These are phyloP conservation scores for Agrotis exclamationis DNA, from an alignment of 2,888 invertebrate genomes.

Conservation along the genomic window DNA sequence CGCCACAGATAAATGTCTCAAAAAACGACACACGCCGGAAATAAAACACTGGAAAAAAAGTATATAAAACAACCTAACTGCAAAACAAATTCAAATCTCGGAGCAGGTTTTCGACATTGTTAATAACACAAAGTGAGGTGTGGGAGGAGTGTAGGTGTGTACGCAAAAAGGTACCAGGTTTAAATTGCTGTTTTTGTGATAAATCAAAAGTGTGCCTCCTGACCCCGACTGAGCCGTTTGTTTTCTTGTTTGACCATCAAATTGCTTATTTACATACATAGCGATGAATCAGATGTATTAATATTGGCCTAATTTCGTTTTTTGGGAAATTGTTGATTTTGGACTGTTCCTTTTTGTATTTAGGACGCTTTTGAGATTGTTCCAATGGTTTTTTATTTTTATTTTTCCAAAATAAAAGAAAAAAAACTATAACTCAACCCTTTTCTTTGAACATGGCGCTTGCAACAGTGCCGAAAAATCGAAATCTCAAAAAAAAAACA, in stretches of 20 bases:
- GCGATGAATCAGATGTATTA: constrained; percentile 67
- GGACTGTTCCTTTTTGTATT: neutral
- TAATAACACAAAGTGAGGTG: constrained; percentile 69
- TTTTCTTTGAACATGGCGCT: no score
- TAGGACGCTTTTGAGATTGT: neutral
- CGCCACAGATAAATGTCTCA: neutral
- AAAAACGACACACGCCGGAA: constrained; percentile 49
- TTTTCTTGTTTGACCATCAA: constrained; percentile 66
- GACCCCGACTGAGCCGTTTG: constrained; percentile 64
- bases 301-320: constrained; percentile 50
- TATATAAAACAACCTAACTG: constrained; percentile 49
- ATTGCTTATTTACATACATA: constrained; percentile 73
- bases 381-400: no score
- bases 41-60: constrained; percentile 53
- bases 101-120: constrained; percentile 74
- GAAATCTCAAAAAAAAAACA: no score
- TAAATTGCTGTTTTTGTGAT: constrained; percentile 76
- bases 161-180: constrained; percentile 75
- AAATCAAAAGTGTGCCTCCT: constrained; percentile 70
- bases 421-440: no score
- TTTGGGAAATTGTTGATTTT: neutral
- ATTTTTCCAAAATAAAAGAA: no score
- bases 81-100: constrained; percentile 69
- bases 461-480: no score
- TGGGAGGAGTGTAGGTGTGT: constrained; percentile 69